Percentiles rank a stretch among this genome's conserved stretches.
These are phyloP conservation scores for Dione vanillae DNA, from an alignment of 2,888 invertebrate genomes.

Conservation along the genomic window DNA sequence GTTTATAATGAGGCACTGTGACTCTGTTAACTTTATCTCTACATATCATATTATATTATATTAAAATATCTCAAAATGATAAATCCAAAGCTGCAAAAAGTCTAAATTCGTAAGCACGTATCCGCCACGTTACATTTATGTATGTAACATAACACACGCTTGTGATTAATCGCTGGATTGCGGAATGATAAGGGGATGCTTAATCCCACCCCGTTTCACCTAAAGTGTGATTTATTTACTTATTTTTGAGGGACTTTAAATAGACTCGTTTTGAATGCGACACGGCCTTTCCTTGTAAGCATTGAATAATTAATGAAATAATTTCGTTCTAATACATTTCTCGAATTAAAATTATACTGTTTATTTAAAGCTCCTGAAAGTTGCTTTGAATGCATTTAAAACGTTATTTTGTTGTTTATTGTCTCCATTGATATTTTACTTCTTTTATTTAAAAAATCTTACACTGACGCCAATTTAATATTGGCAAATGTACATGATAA, in stretches of 20 bases:
- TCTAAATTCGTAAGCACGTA: constrained; percentile 8
- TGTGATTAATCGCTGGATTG: constrained; percentile 40
- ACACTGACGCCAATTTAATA: too few relatives aligned
- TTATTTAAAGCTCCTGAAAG: neutral
- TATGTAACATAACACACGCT: constrained; percentile 18
- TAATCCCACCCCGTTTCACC: constrained; percentile 32
- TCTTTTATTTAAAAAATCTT: too few relatives aligned
- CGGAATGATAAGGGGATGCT: constrained; percentile 37
- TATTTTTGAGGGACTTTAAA: constrained; percentile 22
- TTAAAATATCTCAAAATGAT: neutral
- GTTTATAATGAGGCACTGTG: too few relatives aligned
- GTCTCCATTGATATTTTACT: too few relatives aligned
- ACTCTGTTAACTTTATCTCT: neutral
- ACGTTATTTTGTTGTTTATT: too few relatives aligned
- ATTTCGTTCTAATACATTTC: constrained; percentile 19
- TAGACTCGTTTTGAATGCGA: constrained; percentile 7
- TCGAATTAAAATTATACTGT: neutral
- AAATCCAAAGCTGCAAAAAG: constrained; percentile 6
- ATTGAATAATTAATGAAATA: constrained; percentile 32
- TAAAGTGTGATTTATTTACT: constrained; percentile 40
- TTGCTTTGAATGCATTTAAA: too few relatives aligned
- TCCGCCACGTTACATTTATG: neutral
- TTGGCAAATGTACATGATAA: too few relatives aligned
- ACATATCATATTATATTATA: neutral
- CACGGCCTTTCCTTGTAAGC: neutral